Base-by-base conservation (phyloP, 1,140 invertebrate species). In the Heliothis virescens region DNA sequence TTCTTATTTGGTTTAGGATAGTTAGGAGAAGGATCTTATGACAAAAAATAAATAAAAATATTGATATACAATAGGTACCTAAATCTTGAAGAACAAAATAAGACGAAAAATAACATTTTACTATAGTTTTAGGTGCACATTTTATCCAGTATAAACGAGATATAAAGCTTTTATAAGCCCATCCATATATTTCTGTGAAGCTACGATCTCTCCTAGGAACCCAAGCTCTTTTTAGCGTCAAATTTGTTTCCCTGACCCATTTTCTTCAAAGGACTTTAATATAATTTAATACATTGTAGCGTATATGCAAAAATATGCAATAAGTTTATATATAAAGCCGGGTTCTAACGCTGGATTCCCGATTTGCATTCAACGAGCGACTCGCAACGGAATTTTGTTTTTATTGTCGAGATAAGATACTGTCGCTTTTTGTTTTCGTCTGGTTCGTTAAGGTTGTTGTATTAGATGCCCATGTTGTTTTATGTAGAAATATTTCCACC, bases 331-430 rank as follows among this genome's bases (percentile, higher is more conserved):
- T 65, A 76, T 53, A 65, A 76, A 76, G 59, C 74, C 74, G 21
- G 48, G 59, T 76, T 34, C 60, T 76, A 76, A 52, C 59, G 59
- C 26, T 52, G 60, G 57, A 76, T 76, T 65, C 74, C 52, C 60
- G 60, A 76, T 76, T 76, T 76, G 74, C 74, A 76, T 76, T 76
- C 74, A 76, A 11, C 60, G 15, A 65, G 60, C 48, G 60, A 52
- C 48, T 34, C 59, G 59, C 59, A 29, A 12, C 59, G 48, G 60
- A 63, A 76, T 76, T 76, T 65, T 63, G 74, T 53, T 76, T 76
- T 76, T 76, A 76, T 65, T 76, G 74, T 76, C 74, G 5, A 76
- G 59, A 76, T 76, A 63, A 65, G 74, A 76, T 76, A 76, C 74
- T 65, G 59, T 52, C 21, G 10, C 59, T 65, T 76, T 76, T 76